Evolutionary conservation across 2,797 vertebrate genomes (phyloP), one percentile per base, ranked within the genome.

Genomic region (Brachyrhaphis roseni): DNA sequence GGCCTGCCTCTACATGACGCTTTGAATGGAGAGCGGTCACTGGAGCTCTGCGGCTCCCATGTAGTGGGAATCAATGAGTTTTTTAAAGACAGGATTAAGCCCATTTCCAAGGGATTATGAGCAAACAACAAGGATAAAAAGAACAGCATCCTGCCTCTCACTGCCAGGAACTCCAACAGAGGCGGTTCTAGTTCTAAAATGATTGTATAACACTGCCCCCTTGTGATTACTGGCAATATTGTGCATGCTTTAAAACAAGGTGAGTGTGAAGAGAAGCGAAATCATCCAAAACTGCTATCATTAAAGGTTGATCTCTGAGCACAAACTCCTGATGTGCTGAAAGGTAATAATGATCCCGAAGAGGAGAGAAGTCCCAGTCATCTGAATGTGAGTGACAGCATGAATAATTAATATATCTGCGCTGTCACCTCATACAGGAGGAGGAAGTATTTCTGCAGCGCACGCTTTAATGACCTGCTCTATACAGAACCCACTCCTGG

Each of bases 201-300:
- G 11, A 87, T 85, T 92, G 86, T 91, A 62, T 88, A 91, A 93
- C 90, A 95, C 82, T 94, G 94, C 92, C 94, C 92, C 89, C 94
- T 90, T 82, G 92, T 94, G 95, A 86, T 83, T 49, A 31, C n/a
- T 71, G 11, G 78, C 79, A 83, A 87, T 73, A 73, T 41, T 26
- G 28, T 31, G 18, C 28, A 41, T 57, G 51, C 43, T 77, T 79
- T n/a, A 47, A 57, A 51, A 49, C 72, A 45, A 5, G 31, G 77
- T 45, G 31, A 26, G 31, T 0, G 20, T 7, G 23, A 15, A n/a
- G 2, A 68, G 64, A 6, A 71, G 23, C 15, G 53, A 78, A 59
- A n/a, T 31, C 64, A 59, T 31, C 15, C 28, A 45, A 53, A 59
- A 75, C 28, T 47, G 31, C 6, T 36, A 73, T 45, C 0, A 36